phyloP scores from a whole-genome alignment of 2,797 vertebrate genomes.

The Semaprochilodus insignis region DNA sequence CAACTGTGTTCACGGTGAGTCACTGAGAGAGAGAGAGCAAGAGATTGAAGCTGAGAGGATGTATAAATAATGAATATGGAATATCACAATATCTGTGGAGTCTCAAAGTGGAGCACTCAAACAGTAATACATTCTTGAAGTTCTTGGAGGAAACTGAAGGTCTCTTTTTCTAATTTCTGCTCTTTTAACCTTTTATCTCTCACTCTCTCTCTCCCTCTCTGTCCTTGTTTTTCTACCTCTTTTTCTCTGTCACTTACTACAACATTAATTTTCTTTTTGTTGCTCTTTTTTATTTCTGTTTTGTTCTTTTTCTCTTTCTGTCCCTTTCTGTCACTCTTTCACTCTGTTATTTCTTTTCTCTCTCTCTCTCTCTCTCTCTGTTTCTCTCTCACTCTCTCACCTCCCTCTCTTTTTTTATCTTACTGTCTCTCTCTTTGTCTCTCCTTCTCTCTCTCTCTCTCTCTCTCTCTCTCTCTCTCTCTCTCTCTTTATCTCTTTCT shows the following conservation, averaged over 20 bases:
- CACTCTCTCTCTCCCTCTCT: neutral
- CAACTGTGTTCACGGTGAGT: slow-evolving; percentile 90
- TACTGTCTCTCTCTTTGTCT: neutral
- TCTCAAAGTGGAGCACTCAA: neutral
- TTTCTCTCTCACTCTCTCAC: neutral
- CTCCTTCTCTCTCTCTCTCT: neutral
- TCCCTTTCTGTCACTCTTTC: neutral
- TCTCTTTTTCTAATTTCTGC: neutral
- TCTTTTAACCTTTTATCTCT: neutral
- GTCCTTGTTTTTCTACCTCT: neutral
- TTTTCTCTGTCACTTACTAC: neutral
- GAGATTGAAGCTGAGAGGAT: neutral
- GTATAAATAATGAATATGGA: slow-evolving; percentile 28
- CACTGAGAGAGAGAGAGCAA: neutral
- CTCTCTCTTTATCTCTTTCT: neutral
- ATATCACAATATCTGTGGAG: neutral
- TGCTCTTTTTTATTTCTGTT: neutral
- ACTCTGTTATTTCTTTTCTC: neutral
- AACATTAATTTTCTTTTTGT: too few relatives aligned
- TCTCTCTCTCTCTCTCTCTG: too few relatives aligned
- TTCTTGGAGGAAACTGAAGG: neutral
- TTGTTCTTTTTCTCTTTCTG: neutral
- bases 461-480: neutral
- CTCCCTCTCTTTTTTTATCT: neutral
- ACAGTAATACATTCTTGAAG: slow-evolving; percentile 16